These are phyloP conservation scores for Gymnoscopelus microlampas DNA, from an alignment of 2,797 vertebrate species.

Conservation along the genomic window DNA sequence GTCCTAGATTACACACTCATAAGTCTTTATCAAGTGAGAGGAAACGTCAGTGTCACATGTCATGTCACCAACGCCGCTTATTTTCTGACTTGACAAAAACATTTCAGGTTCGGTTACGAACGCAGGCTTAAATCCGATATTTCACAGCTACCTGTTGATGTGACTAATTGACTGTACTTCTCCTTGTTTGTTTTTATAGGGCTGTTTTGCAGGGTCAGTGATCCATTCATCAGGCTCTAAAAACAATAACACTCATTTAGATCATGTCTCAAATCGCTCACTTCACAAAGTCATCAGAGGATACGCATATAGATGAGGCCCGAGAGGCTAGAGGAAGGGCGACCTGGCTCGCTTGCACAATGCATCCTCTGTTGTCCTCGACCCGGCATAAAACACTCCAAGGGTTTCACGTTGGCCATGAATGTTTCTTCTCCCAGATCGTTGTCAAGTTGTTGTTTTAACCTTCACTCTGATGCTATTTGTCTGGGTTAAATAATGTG, in stretches of 20 bases:
- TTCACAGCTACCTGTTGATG: constrained; percentile 14
- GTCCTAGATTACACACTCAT: not conserved
- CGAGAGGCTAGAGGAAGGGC: constrained; percentile 36
- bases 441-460: constrained; percentile 67
- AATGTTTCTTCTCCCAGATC: constrained; percentile 24
- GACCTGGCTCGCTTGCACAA: constrained; percentile 31
- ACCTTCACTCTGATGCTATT: constrained; percentile 63
- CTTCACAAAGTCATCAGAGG: constrained; percentile 5
- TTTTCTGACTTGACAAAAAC: not conserved
- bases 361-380: constrained; percentile 53
- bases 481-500: constrained; percentile 61
- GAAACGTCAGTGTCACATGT: constrained; percentile 5
- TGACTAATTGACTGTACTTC: constrained; percentile 18
- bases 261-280: constrained; percentile 11
- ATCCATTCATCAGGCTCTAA: constrained; percentile 27
- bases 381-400: constrained; percentile 45
- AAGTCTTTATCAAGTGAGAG: constrained; percentile 6
- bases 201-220: constrained; percentile 19
- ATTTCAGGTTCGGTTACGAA: not conserved
- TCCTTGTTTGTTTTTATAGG: constrained; percentile 30
- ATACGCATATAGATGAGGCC: constrained; percentile 10
- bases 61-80: not conserved
- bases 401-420: constrained; percentile 29
- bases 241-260: constrained; percentile 29
- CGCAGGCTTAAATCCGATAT: constrained; percentile 2